Conservation (phyloP, 2,113 vertebrate genomes). For the Sorex fumeus region DNA sequence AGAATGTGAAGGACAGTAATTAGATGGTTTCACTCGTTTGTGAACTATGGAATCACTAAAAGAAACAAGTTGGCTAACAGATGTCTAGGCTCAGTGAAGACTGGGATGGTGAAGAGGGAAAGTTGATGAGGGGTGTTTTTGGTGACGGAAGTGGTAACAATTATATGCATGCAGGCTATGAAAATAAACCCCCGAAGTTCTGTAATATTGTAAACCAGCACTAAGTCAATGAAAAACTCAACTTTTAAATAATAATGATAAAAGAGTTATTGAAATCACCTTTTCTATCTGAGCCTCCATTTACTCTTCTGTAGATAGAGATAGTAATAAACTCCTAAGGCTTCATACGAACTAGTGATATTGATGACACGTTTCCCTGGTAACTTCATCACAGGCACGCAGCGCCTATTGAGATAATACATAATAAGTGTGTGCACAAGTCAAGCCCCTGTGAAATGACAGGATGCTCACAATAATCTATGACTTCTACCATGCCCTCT, state of each 20-base stretch:
- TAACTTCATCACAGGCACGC: background rate
- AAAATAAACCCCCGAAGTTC: background rate
- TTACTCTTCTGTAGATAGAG: background rate
- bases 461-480: background rate
- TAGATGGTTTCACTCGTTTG: no score
- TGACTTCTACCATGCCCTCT: background rate
- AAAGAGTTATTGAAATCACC: background rate
- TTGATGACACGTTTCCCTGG: background rate
- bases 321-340: background rate
- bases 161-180: background rate
- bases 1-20: no score
- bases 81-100: no score
- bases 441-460: background rate
- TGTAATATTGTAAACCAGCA: background rate
- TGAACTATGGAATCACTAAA: no score
- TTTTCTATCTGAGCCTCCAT: background rate
- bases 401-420: background rate
- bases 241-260: no score
- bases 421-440: accelerated
- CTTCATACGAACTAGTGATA: background rate
- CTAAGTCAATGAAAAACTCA: background rate
- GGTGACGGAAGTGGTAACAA: background rate
- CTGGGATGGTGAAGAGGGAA: background rate
- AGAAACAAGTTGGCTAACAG: no score
- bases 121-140: background rate